These are phyloP conservation scores for Limanda limanda DNA, from an alignment of 2,113 vertebrate species.

Conservation along the genomic window DNA sequence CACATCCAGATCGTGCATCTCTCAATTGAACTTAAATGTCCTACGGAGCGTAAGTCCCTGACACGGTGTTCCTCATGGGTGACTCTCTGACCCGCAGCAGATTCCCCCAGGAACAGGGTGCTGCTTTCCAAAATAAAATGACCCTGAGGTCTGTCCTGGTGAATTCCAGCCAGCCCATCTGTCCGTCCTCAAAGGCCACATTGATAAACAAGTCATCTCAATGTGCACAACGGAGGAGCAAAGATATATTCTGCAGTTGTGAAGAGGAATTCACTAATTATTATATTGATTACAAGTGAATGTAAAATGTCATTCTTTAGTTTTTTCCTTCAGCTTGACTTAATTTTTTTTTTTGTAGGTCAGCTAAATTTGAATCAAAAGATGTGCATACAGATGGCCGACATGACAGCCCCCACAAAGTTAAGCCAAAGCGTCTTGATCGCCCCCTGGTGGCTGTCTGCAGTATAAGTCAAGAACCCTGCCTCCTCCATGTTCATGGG, in stretches of 20 bases:
- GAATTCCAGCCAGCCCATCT: conserved; percentile 29
- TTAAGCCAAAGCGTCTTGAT: no score
- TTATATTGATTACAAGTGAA: no score
- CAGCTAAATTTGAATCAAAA: not conserved
- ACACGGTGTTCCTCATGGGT: conserved; percentile 34
- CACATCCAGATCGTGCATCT: conserved; percentile 7
- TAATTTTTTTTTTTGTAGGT: not conserved
- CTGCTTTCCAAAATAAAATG: conserved; percentile 42
- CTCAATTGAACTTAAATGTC: conserved; percentile 18
- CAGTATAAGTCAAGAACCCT: no score
- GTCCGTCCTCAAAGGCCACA: conserved; percentile 38
- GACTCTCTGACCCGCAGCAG: conserved; percentile 18
- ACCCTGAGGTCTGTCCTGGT: conserved; percentile 23
- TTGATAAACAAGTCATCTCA: conserved; percentile 5
- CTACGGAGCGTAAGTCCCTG: conserved; percentile 9
- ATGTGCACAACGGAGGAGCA: not conserved
- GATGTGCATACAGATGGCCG: no score
- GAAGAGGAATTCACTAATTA: not conserved
- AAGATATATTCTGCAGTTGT: not conserved
- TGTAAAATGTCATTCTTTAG: not conserved
- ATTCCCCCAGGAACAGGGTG: conserved; percentile 1
- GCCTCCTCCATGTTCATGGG: no score
- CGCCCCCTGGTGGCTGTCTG: no score
- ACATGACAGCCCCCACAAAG: no score
- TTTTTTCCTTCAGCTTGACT: not conserved